Conservation (phyloP, 2,797 vertebrate species). For the Cephalopachus bancanus region DNA sequence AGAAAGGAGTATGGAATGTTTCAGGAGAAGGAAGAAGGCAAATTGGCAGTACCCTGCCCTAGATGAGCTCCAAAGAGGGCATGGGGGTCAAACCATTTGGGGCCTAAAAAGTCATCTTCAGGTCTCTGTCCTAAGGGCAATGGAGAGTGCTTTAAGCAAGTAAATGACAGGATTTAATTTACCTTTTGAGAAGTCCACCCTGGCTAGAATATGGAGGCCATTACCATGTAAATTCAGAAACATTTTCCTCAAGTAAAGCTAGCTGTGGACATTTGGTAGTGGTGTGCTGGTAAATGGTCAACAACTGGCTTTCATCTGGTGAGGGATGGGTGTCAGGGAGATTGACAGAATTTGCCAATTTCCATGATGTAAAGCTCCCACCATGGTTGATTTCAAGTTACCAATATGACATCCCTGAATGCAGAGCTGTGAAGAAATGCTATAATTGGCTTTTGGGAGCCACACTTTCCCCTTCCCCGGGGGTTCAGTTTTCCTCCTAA, state of each 20-base stretch:
- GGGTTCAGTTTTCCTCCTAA: neutral
- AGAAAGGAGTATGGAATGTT: neutral
- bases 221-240: neutral
- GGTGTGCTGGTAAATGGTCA: neutral
- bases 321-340: neutral
- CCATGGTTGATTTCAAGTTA: neutral
- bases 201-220: neutral
- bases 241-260: neutral
- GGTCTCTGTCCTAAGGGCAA: neutral
- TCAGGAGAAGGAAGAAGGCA: neutral
- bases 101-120: neutral
- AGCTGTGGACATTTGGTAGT: neutral
- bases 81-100: neutral
- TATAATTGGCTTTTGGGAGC: neutral
- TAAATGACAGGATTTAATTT: neutral
- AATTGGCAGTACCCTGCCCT: neutral
- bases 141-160: neutral
- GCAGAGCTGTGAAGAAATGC: neutral
- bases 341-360: neutral
- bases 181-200: neutral
- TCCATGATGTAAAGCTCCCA: neutral
- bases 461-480: neutral
- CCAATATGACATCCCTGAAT: neutral
- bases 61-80: neutral
- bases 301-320: neutral